These are phyloP conservation scores for Drosophila prolongata DNA, from an alignment of 2,888 invertebrate genomes.

Conservation along the genomic window DNA sequence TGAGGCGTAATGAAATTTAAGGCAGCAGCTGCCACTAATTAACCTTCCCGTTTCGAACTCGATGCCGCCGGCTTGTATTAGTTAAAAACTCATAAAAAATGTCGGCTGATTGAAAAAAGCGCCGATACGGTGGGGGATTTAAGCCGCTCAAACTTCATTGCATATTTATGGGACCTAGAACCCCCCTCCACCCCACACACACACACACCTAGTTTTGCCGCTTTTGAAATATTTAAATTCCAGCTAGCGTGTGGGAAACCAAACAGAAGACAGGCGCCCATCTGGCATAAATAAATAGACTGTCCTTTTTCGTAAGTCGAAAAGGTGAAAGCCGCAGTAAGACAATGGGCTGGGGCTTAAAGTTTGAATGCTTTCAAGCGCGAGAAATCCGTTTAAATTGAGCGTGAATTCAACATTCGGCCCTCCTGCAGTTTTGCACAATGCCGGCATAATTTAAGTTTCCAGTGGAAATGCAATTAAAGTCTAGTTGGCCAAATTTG, in stretches of 20 bases:
- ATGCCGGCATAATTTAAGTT: conserved; percentile 34
- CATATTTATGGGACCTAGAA: conserved; percentile 63
- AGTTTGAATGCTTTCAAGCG: conserved; percentile 18
- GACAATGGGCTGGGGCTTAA: conserved; percentile 6
- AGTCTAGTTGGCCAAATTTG: conserved; percentile 17
- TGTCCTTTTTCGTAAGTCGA: conserved; percentile 14
- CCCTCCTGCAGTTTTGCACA: conserved; percentile 12
- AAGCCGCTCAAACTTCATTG: conserved; percentile 60
- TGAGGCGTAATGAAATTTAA: conserved; percentile 50
- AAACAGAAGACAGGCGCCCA: conserved; percentile 51
- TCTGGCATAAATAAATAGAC: conserved; percentile 73
- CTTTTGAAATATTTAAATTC: conserved; percentile 75
- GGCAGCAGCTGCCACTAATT: conserved; percentile 69
- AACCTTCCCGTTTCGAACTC: conserved; percentile 62
- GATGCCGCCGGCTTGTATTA: conserved; percentile 41
- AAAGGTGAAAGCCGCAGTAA: conserved; percentile 19
- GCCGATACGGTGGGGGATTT: conserved; percentile 17
- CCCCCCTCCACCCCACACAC: conserved; percentile 30
- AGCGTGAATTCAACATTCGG: conserved; percentile 24
- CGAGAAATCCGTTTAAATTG: conserved; percentile 30
- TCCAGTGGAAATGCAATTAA: conserved; percentile 39
- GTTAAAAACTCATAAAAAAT: conserved; percentile 72
- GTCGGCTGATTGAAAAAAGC: conserved; percentile 55
- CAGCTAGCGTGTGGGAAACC: conserved; percentile 27
- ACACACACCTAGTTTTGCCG: conserved; percentile 41